A percentile compares a stretch with the other conserved stretches of the same genome.
phyloP scores from a whole-genome alignment of 1,140 invertebrate genomes.

The Acromyrmex charruanus region DNA sequence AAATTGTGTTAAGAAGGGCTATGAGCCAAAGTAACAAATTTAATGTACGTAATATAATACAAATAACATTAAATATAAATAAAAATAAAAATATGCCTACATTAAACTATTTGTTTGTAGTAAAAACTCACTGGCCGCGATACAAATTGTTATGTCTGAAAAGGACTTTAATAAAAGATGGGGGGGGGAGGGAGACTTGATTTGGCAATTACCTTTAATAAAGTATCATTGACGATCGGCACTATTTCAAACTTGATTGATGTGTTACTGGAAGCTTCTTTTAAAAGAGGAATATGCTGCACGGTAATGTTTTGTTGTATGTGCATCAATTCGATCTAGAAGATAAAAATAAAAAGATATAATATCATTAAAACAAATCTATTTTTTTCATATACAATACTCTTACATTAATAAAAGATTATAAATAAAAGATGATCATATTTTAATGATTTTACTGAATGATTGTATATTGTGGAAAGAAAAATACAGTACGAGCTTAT shows the following conservation, averaged over 20 bases:
- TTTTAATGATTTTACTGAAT: neutral
- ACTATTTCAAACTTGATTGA: conserved; percentile 28
- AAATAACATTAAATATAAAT: too few relatives aligned
- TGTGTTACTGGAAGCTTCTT: neutral
- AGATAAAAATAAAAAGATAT: neutral
- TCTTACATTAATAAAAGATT: neutral
- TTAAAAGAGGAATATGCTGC: neutral
- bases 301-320: neutral
- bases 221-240: conserved; percentile 71
- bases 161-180: neutral
- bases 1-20: too few relatives aligned
- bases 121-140: too few relatives aligned
- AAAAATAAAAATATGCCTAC: too few relatives aligned
- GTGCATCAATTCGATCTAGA: neutral
- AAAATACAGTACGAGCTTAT: neutral
- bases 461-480: neutral
- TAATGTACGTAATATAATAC: too few relatives aligned
- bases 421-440: neutral
- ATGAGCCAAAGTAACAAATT: too few relatives aligned
- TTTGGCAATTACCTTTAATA: conserved; percentile 76
- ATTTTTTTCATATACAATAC: neutral
- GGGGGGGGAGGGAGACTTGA: neutral
- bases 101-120: too few relatives aligned
- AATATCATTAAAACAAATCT: neutral
- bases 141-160: neutral